Evolutionary conservation across 2,797 vertebrate species (phyloP).

Genomic region (Anabacerthia variegaticeps): DNA sequence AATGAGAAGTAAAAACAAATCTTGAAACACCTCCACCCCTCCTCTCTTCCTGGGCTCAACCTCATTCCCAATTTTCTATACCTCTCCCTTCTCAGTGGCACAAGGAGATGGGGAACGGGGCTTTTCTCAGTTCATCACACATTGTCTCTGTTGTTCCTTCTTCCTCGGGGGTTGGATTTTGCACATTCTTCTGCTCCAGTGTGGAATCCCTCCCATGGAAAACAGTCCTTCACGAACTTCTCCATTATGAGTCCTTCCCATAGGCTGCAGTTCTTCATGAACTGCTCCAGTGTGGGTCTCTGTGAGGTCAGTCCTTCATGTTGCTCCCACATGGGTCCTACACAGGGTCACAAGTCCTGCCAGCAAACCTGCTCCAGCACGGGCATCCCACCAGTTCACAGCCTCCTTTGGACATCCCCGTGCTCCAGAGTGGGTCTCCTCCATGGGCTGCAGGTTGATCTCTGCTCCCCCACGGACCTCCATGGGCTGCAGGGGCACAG

Average conservation of each 20-base stretch:
- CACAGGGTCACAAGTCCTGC: neutral
- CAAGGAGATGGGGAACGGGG: too few relatives aligned
- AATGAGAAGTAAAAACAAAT: neutral
- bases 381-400: accelerated
- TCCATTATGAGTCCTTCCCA: too few relatives aligned
- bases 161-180: accelerated
- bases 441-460: neutral
- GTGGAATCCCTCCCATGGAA: neutral
- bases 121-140: neutral
- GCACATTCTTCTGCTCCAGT: too few relatives aligned
- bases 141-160: neutral
- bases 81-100: neutral
- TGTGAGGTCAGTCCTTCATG: neutral
- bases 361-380: neutral
- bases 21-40: neutral
- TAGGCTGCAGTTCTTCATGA: neutral
- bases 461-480: neutral
- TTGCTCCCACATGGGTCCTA: too few relatives aligned
- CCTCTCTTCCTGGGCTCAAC: neutral
- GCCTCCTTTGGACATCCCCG: too few relatives aligned
- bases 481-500: neutral
- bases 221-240: neutral
- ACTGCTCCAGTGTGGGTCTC: neutral
- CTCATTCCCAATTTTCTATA: neutral
- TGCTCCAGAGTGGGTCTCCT: neutral